Evolutionary conservation across 2,888 invertebrate genomes (phyloP).

Genomic region (Acronicta aceris): DNA sequence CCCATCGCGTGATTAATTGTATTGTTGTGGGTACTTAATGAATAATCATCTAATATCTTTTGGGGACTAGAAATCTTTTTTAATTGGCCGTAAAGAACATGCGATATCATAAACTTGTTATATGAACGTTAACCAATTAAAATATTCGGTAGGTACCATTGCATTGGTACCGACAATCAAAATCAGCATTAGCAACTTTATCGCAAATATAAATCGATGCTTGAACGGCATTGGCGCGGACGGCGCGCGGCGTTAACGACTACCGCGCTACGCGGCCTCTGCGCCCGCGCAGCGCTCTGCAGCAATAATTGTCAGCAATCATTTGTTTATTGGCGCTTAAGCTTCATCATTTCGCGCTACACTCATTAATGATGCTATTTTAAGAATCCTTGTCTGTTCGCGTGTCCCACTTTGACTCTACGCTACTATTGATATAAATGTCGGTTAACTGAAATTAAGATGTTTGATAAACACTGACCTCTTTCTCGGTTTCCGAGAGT

Average conservation of each 20-base stretch:
- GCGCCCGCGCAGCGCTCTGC: slow-evolving; percentile 36
- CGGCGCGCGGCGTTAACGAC: slow-evolving; percentile 44
- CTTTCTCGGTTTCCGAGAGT: slow-evolving; percentile 22
- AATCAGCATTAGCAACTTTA: slow-evolving; percentile 49
- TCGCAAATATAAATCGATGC: slow-evolving; percentile 54
- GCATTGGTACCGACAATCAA: slow-evolving; percentile 28
- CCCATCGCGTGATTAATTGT: no score
- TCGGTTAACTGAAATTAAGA: slow-evolving; percentile 43
- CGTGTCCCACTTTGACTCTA: slow-evolving; percentile 71
- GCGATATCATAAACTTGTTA: slow-evolving; percentile 19
- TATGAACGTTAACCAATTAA: slow-evolving; percentile 21
- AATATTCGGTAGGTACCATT: slow-evolving; percentile 9
- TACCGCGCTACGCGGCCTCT: slow-evolving; percentile 62
- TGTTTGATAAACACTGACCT: slow-evolving; percentile 42
- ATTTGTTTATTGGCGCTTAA: slow-evolving; percentile 79
- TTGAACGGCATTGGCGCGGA: slow-evolving; percentile 35
- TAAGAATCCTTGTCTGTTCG: slow-evolving; percentile 68
- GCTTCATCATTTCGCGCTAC: slow-evolving; percentile 75
- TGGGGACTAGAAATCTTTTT: no score
- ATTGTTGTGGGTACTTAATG: no score
- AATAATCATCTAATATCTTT: not conserved
- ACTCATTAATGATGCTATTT: slow-evolving; percentile 77
- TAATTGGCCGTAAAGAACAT: not conserved
- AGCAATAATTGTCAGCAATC: slow-evolving; percentile 73
- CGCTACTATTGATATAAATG: slow-evolving; percentile 44